phyloP scores from a whole-genome alignment of 2,113 vertebrate genomes.

The Mandrillus leucophaeus region DNA sequence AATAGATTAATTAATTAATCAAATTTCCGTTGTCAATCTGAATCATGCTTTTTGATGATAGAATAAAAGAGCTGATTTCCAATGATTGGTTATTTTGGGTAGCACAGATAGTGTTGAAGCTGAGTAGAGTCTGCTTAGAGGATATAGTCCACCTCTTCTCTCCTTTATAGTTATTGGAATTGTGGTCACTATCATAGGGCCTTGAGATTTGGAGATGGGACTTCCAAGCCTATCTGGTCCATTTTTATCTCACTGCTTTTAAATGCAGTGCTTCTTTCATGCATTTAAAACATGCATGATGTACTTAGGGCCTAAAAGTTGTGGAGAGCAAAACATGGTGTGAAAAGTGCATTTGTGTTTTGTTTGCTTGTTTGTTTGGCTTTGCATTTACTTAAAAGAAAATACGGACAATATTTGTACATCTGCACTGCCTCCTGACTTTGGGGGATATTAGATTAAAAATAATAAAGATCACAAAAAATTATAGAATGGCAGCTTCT shows the following conservation, averaged over 20 bases:
- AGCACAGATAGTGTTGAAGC: background rate
- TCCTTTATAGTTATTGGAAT: background rate
- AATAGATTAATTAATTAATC: background rate
- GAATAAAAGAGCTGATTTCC: background rate
- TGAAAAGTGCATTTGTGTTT: background rate
- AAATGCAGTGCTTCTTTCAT: background rate
- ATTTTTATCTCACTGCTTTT: background rate
- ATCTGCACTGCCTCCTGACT: background rate
- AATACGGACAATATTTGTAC: background rate
- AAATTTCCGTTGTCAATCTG: background rate
- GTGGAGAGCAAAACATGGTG: background rate
- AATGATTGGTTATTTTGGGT: background rate
- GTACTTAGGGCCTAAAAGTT: background rate
- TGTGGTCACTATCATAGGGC: background rate
- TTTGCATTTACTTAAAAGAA: constrained; percentile 42
- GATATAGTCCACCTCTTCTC: background rate
- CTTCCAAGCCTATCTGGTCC: background rate
- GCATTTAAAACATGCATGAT: background rate
- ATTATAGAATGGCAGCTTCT: background rate
- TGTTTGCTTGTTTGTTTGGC: background rate
- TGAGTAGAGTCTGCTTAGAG: background rate
- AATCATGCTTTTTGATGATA: background rate
- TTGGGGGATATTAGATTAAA: background rate
- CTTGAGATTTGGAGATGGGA: background rate
- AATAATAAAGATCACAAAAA: constrained; percentile 22